phyloP scores from a whole-genome alignment of 2,797 vertebrate species.

The Synanceia verrucosa region DNA sequence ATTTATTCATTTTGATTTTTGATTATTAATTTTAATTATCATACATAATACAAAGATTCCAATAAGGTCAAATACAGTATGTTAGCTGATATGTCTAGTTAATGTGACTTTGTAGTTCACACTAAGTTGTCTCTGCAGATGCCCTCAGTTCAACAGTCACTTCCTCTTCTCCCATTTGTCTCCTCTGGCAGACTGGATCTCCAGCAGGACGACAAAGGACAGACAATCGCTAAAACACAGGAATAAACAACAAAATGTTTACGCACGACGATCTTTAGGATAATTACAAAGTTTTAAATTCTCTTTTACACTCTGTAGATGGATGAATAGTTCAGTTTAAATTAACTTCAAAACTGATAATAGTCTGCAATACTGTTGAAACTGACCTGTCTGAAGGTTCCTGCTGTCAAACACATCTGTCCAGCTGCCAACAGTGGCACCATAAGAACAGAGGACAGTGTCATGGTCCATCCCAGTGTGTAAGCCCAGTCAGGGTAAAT shows the following conservation, averaged over 20 bases:
- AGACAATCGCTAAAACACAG: slow-evolving; percentile 24
- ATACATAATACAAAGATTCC: too few species aligned
- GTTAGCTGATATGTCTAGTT: not conserved
- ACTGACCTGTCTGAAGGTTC: slow-evolving; percentile 43
- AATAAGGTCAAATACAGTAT: too few species aligned
- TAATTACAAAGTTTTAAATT: not conserved
- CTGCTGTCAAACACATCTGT: slow-evolving; percentile 38
- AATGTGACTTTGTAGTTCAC: not conserved
- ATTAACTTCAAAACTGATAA: too few species aligned
- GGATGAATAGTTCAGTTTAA: too few species aligned
- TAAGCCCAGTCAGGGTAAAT: slow-evolving; percentile 37
- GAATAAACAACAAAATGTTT: not conserved
- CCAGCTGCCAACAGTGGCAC: slow-evolving; percentile 45
- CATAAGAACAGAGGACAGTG: slow-evolving; percentile 39
- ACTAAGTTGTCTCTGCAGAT: not conserved
- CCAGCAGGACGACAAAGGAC: slow-evolving; percentile 18
- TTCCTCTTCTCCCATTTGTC: not conserved
- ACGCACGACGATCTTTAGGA: not conserved
- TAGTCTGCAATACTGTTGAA: not conserved
- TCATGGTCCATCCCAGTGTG: slow-evolving; percentile 37
- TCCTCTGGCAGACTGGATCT: not conserved
- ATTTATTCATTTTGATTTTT: too few species aligned
- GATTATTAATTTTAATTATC: too few species aligned
- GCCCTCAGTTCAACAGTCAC: not conserved
- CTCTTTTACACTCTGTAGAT: not conserved